Evolutionary conservation across 1,140 invertebrate genomes (phyloP), one percentile per base, ranked within the genome.

Genomic region (Bombus confusus): DNA sequence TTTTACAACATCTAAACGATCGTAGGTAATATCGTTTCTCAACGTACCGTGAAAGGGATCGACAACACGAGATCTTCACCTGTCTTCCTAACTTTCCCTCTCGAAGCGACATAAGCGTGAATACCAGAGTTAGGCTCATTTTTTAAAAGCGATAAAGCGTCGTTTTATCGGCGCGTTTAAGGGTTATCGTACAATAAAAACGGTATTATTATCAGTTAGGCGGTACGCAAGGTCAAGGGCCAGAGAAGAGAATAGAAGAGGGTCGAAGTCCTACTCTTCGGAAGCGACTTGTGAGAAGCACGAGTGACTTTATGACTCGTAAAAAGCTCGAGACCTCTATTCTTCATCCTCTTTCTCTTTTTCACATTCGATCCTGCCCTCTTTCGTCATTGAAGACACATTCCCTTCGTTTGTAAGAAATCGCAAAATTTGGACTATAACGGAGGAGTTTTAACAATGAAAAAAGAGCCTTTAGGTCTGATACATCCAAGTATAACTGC

Each of bases 171-270:
- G 83, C 90, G 79, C 92, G 92, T 95, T 95, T 94, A 95, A 95
- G 92, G 94, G 93, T 95, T 95, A 95, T 95, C 94, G 94, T 94
- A 95, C 93, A 93, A 95, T 95, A 95, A 95, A 95, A 95, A 92
- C 93, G 92, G 93, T 91, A 94, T 95, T 95, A 95, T 95, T 95
- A 95, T 95, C 95, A 95, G 92, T 95, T 95, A 95, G 91, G 89
- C 81, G 89, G 83, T 18, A 31, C 81, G 83, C 15, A 75, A 88
- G 86, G 86, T 85, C 77, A 86, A 77, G 85, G 90, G 78, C 88
- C 87, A 88, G 43, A 34, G 52, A 87, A 73, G 80, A 75, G 85
- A 77, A 74, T 81, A 83, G 82, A 84, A 64, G 79, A 79, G 73
- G 74, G 83, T 86, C 81, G 81, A 79, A 37, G 80, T 68, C 37